Conservation (phyloP, 2,113 vertebrate genomes). For the Proterorhinus semilunaris region DNA sequence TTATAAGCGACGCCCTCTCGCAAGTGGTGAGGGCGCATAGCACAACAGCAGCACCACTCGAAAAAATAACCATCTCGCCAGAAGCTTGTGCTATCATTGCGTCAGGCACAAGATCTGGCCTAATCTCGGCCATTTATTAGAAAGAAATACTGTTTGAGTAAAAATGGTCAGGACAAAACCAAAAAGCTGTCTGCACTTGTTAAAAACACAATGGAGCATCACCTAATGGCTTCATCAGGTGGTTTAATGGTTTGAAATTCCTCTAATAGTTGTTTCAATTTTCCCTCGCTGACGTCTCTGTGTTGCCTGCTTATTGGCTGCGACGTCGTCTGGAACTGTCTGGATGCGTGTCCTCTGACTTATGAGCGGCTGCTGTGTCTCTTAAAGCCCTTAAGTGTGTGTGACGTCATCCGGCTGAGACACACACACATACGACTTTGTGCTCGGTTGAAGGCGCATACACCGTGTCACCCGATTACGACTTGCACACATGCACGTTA, state of each 20-base stretch:
- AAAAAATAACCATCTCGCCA: too few species aligned
- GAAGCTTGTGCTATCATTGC: too few species aligned
- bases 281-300: constrained; percentile 17
- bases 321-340: constrained; percentile 56
- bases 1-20: too few species aligned
- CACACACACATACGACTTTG: constrained; percentile 22
- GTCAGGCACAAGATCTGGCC: too few species aligned
- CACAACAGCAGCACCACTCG: too few species aligned
- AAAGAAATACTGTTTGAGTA: too few species aligned
- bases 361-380: constrained; percentile 34
- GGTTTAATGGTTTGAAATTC: constrained; percentile 47
- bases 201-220: too few species aligned
- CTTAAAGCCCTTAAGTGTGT: constrained; percentile 40
- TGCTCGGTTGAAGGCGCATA: background rate
- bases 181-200: too few species aligned
- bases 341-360: constrained; percentile 42
- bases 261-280: constrained; percentile 26
- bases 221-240: too few species aligned
- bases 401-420: constrained; percentile 46
- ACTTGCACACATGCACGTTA: background rate
- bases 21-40: too few species aligned
- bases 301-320: constrained; percentile 51
- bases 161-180: too few species aligned
- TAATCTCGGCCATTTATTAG: too few species aligned
- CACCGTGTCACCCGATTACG: constrained; percentile 25